These are phyloP conservation scores for Oryctolagus cuniculus DNA, from an alignment of 2,113 vertebrate genomes.

Conservation along the genomic window DNA sequence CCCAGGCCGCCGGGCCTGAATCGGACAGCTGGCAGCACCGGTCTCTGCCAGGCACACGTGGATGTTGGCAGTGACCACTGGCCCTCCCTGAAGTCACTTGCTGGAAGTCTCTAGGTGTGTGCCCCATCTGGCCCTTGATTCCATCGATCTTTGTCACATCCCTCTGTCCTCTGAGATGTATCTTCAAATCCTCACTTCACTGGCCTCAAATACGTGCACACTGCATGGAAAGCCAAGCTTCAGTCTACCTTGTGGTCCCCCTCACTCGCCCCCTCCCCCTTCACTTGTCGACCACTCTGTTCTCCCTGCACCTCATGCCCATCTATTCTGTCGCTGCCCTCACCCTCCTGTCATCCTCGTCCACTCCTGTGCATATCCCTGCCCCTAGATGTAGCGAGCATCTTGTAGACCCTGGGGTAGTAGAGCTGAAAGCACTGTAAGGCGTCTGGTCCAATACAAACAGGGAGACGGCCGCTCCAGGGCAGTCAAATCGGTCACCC, in stretches of 20 bases:
- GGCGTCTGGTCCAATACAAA: not conserved
- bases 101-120: not conserved
- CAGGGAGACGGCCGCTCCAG: not conserved
- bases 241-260: not conserved
- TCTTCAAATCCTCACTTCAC: not conserved
- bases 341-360: not conserved
- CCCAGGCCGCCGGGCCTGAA: not conserved
- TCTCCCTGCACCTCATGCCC: not conserved
- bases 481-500: not conserved
- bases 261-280: not conserved
- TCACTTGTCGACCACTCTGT: not conserved
- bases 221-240: fast-evolving
- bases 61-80: not conserved
- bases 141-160: not conserved
- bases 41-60: not conserved
- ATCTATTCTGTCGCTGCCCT: too few relatives aligned
- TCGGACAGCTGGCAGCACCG: not conserved
- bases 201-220: not conserved
- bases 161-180: not conserved
- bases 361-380: not conserved
- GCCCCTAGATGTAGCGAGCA: not conserved
- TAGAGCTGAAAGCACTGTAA: not conserved
- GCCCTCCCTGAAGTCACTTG: not conserved
- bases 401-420: not conserved
- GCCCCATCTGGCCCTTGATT: not conserved